A percentile compares a stretch with the other conserved stretches of the same genome.
phyloP scores from a whole-genome alignment of 2,113 vertebrate genomes.

The Pelusios castaneus region DNA sequence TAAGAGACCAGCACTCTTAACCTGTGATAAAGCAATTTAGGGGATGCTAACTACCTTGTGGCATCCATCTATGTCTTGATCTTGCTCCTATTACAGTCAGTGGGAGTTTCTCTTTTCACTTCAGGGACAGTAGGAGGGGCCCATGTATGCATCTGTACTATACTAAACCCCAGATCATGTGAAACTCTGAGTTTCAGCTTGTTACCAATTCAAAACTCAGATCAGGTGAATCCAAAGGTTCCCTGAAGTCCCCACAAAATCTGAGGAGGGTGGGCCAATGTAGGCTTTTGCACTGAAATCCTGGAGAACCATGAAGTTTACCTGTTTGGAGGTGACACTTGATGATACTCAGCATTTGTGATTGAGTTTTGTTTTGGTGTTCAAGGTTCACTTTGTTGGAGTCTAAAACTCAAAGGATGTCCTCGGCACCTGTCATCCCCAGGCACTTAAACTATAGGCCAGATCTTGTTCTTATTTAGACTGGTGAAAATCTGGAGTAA shows the following conservation, averaged over 20 bases:
- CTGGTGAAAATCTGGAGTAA: background rate
- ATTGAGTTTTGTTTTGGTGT: background rate
- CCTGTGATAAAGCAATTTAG: background rate
- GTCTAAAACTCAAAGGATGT: background rate
- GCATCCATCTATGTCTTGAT: background rate
- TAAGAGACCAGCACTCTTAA: background rate
- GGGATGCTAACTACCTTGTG: background rate
- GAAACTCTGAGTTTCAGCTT: background rate
- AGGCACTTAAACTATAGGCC: background rate
- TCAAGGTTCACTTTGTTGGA: background rate
- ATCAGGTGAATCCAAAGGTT: background rate
- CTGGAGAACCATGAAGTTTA: background rate
- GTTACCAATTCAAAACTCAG: background rate
- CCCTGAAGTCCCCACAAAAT: background rate
- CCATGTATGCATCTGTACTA: background rate
- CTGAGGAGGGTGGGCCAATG: too few relatives aligned
- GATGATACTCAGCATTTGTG: background rate
- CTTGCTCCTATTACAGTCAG: background rate
- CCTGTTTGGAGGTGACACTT: background rate
- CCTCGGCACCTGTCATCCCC: background rate
- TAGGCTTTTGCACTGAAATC: background rate
- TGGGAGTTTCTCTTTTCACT: background rate
- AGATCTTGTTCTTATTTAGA: background rate
- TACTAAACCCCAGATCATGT: background rate
- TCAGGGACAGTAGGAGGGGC: background rate